phyloP scores from a whole-genome alignment of 2,113 vertebrate genomes.

The Psilopogon haemacephalus region DNA sequence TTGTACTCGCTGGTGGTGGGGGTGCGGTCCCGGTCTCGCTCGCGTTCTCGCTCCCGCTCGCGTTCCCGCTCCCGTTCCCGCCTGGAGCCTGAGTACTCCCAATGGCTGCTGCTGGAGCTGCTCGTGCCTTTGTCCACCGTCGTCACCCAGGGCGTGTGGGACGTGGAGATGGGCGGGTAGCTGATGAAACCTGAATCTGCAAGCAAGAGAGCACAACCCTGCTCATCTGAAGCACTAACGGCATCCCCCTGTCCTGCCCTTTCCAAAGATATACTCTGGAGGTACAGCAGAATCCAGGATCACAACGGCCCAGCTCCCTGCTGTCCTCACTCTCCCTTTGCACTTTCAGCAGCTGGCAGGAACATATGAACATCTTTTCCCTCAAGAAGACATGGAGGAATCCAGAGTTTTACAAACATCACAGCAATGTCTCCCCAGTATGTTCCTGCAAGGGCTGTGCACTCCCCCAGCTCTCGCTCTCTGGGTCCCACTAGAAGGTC shows the following conservation, averaged over 20 bases:
- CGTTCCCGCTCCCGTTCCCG: slow-evolving; percentile 64
- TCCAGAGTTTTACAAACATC: not conserved
- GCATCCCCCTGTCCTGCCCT: not conserved
- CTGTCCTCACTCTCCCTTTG: not conserved
- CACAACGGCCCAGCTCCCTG: not conserved
- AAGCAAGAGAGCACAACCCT: not conserved
- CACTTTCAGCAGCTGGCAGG: not conserved
- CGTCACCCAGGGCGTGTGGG: slow-evolving; percentile 71
- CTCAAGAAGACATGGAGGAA: not conserved
- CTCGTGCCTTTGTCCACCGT: slow-evolving; percentile 65
- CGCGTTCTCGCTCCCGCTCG: not conserved
- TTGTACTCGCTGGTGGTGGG: slow-evolving; percentile 69
- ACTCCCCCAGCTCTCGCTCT: not conserved
- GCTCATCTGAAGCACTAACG: fast-evolving
- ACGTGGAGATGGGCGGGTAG: slow-evolving; percentile 70
- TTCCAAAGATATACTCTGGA: not conserved
- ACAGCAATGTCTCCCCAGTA: not conserved
- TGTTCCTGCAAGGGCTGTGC: no score
- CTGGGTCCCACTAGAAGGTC: not conserved
- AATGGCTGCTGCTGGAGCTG: slow-evolving; percentile 60
- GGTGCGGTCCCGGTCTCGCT: slow-evolving; percentile 49
- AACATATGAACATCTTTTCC: not conserved
- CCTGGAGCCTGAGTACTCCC: slow-evolving; percentile 69
- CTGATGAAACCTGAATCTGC: slow-evolving; percentile 75
- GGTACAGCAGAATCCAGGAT: not conserved